Conservation (phyloP, 2,113 vertebrate genomes). For the Antechinus stuartii region DNA sequence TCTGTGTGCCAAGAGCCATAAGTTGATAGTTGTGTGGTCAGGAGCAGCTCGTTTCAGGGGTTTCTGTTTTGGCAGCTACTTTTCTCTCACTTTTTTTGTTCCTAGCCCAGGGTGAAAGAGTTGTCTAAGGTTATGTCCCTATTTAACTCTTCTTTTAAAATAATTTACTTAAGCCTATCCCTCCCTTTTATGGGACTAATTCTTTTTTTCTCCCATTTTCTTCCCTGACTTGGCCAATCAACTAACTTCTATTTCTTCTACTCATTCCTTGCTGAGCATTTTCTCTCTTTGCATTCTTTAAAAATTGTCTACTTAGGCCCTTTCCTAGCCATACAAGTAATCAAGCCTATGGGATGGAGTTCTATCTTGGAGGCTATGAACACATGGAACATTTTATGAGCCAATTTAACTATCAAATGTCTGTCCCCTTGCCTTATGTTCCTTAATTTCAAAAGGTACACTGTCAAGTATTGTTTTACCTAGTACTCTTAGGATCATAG, state of each 20-base stretch:
- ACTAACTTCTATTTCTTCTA: slow-evolving; percentile 1
- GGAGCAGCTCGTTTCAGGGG: neutral
- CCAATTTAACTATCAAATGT: slow-evolving; percentile 21
- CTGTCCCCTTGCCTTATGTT: neutral
- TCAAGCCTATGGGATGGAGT: neutral
- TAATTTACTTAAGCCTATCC: slow-evolving; percentile 18
- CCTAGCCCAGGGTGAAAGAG: neutral
- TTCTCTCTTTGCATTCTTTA: slow-evolving; percentile 16
- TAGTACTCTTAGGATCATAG: neutral
- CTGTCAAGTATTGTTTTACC: slow-evolving; percentile 13
- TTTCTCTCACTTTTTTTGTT: slow-evolving; percentile 1
- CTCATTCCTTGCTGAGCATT: neutral
- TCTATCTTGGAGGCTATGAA: slow-evolving; percentile 14
- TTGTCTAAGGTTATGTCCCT: neutral
- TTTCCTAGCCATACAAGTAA: neutral
- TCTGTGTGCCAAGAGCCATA: neutral
- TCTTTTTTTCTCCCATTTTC: neutral
- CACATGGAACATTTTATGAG: slow-evolving; percentile 16
- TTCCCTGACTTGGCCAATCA: neutral
- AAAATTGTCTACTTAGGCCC: neutral
- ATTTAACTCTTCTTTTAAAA: slow-evolving; percentile 32
- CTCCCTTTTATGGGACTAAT: neutral
- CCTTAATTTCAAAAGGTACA: neutral
- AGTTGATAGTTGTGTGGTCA: neutral
- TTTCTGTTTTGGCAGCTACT: neutral